These are phyloP conservation scores for Prosopocoilus inquinatus DNA, from an alignment of 2,888 invertebrate species.

Conservation along the genomic window DNA sequence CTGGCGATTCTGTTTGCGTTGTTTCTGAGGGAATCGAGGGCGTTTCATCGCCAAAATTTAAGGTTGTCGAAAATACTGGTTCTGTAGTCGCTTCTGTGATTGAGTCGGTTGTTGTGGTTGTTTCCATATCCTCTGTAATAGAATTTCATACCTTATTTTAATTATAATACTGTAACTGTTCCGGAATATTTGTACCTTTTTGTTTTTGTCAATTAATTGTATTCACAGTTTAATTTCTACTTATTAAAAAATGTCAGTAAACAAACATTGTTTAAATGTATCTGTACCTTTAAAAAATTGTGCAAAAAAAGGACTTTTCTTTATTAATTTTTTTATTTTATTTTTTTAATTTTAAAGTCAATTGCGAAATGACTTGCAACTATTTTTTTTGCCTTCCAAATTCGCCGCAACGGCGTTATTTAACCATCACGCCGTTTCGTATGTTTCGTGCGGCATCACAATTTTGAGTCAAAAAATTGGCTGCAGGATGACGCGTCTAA, in stretches of 20 bases:
- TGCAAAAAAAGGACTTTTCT: background rate
- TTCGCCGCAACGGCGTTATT: no score
- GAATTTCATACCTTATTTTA: constrained; percentile 18
- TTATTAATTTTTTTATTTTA: background rate
- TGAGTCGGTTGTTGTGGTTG: constrained; percentile 7
- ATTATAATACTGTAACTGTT: constrained; percentile 12
- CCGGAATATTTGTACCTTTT: constrained; percentile 1
- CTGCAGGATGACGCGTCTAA: no score
- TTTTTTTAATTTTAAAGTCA: background rate
- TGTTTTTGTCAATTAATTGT: constrained; percentile 1
- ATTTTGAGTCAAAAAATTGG: no score
- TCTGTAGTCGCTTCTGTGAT: constrained; percentile 15
- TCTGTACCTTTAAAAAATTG: no score
- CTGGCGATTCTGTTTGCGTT: constrained; percentile 14
- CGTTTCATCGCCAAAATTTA: constrained; percentile 14
- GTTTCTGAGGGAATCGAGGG: constrained; percentile 13
- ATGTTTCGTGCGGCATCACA: no score
- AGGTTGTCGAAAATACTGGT: constrained; percentile 13
- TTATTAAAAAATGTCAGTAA: background rate
- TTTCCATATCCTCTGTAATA: constrained; percentile 18
- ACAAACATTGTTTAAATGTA: no score
- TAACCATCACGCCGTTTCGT: no score
- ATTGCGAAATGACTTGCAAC: no score
- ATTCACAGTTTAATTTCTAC: background rate
- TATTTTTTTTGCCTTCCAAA: no score